These are phyloP conservation scores for Entomobrya multifasciata DNA, from an alignment of 2,888 invertebrate genomes.

Conservation along the genomic window DNA sequence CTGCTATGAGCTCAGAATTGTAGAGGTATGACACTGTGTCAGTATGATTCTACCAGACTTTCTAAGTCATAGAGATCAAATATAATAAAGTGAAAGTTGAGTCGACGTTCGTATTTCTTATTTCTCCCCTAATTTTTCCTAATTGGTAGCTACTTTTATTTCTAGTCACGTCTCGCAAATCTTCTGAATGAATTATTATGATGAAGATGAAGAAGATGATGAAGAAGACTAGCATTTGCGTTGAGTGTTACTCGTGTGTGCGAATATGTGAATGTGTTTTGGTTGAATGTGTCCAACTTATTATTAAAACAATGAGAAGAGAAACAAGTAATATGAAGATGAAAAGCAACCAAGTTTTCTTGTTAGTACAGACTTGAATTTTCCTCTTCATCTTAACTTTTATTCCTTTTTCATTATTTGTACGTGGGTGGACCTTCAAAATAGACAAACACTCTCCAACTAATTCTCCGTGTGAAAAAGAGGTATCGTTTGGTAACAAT, in stretches of 20 bases:
- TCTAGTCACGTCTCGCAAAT: constrained; percentile 58
- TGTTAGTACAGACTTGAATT: constrained; percentile 29
- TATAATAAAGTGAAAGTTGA: neutral
- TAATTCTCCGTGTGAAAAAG: neutral
- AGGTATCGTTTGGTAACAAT: neutral
- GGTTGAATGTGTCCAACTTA: neutral
- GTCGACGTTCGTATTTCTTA: neutral
- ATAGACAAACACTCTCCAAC: too few relatives aligned
- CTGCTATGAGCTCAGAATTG: neutral
- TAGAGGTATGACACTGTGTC: neutral
- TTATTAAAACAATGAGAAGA: neutral
- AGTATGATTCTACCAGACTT: neutral
- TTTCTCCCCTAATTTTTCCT: constrained; percentile 8
- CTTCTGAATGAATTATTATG: constrained; percentile 64
- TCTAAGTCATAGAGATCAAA: neutral
- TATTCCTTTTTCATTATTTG: constrained; percentile 2
- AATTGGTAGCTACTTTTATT: constrained; percentile 61
- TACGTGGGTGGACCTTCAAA: too few relatives aligned
- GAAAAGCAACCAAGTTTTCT: constrained; percentile 20
- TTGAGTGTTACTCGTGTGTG: neutral
- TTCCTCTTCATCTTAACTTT: constrained; percentile 8
- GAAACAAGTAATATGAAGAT: neutral
- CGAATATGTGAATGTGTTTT: neutral
- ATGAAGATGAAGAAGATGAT: neutral
- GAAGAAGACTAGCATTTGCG: neutral